Base-by-base conservation (phyloP, 2,797 vertebrate species). In the Hirundo rustica region DNA sequence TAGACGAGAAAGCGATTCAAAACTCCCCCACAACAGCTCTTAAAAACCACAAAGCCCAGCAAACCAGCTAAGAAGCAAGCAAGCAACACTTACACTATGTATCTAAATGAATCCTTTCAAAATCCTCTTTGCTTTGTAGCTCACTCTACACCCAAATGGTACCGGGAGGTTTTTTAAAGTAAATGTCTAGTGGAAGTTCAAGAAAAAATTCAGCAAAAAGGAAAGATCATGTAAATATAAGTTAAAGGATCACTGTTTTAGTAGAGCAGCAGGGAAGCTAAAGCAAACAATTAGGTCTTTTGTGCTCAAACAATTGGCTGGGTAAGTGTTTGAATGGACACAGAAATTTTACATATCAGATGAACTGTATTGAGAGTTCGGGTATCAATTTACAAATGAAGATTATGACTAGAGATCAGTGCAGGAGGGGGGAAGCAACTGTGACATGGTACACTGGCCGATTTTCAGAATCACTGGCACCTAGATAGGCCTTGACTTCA, bases 31-130 rank as follows among this genome's bases (percentile, higher is more conserved):
- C 83, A 88, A 54, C 66, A 93, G 80, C 88, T 88, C 73, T 82
- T 66, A 20, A 44, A 92, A 97, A 95, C 82, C 85, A 62, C 92
- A 89, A 40, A 95, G 78, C 55, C 94, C 85, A 82, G 77, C 40
- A 87, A 80, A 94, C 13, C 21, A 84, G 62, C 34, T 65, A 68
- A 71, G 67, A 40, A 81, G 45, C 47, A 85, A 89, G 89, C 40
- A 93, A 72, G 36, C 75, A 72, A 83, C 45, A n/a, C 44, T 83
- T 70, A 83, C 45, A n/a, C 44, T 83, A 70, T 54, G 36, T 77
- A 93, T 77, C 71, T 74, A 87, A 93, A 38, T 71, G 66, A 96
- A 93, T 74, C 47, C 51, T 85, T 67, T 42, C 13, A n/a, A 97
- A 96, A 88, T 80, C 53, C 26, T 79, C 81, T 74, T 62, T 62